Conservation (phyloP, 2,888 invertebrate genomes). For the Steinernema scapterisci region DNA sequence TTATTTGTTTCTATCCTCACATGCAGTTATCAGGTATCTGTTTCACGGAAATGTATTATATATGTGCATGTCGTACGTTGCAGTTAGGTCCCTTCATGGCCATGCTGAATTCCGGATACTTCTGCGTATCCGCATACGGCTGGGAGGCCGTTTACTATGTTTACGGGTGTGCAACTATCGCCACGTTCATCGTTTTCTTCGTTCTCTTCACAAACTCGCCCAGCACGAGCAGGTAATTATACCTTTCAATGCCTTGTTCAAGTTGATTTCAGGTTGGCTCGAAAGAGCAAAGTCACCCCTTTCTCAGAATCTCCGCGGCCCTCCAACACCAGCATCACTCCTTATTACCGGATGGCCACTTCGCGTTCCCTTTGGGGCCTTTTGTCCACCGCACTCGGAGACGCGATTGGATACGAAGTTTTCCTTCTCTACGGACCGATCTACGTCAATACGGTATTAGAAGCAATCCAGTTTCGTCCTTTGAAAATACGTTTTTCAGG, state of each 20-base stretch:
- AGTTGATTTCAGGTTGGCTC: background rate
- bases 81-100: background rate
- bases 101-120: background rate
- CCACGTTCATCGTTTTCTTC: background rate
- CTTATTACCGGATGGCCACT: background rate
- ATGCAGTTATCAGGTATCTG: constrained; percentile 3
- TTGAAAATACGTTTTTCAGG: background rate
- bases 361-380: background rate
- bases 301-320: background rate
- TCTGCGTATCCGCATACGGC: background rate
- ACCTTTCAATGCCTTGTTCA: background rate
- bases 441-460: background rate
- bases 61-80: background rate
- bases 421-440: background rate
- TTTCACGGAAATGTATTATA: background rate
- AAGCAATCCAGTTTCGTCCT: background rate
- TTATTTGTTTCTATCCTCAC: background rate
- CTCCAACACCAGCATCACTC: background rate
- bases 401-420: background rate
- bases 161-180: background rate
- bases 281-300: background rate
- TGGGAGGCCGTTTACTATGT: background rate
- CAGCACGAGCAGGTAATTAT: background rate
- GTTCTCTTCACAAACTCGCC: background rate
- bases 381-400: background rate